Base-by-base conservation (phyloP, 2,797 vertebrate species). In the Danio kyathit region DNA sequence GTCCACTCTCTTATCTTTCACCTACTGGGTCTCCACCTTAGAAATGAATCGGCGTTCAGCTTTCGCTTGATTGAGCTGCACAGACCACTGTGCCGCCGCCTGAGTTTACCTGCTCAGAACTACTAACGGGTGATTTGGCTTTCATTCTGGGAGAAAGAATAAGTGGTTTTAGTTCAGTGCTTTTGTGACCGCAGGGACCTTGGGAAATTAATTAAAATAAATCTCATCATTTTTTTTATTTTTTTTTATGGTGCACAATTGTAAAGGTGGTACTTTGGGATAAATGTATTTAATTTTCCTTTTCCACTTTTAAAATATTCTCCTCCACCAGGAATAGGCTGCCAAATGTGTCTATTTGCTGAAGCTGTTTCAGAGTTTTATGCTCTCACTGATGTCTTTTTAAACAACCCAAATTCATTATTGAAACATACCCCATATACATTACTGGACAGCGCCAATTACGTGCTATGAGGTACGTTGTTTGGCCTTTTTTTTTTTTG, bases 151-250 rank as follows among this genome's bases (percentile, higher is more conserved):
- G 75, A 48, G 54, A 57, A 77, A 46, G 21, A 40, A 59, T 49
- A 49, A 69, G 21, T 60, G 76, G 44, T 59, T 78, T 49, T 78
- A 49, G 52, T 67, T 57, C 19, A 78, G 65, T 59, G 43, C 16
- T 49, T 49, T 76, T 69, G 44, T 78, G 65, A 69, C 65, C 44
- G 49, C 44, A 49, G 76, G 44, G 76, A 78, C 76, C 54, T 78
- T 69, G 14, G 77, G 21, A 41, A 78, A 78, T 69, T 51, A 78
- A 59, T 69, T 77, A 40, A 77, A 59, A 57, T 21, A n/a, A 69
- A 59, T 54, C 21, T 52, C 11, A 19, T 9, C 0, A 54, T 52
- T 29, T 29, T 29, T 29, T 29, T 29, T 29, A 29, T 77, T 57
- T 67, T 29, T 40, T 56, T 13, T 77, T 6, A 41, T 14, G 63